A percentile compares a stretch with the other conserved stretches of the same genome.
Evolutionary conservation across 2,888 invertebrate species (phyloP).

Genomic region (Drosophila paramelanica): DNA sequence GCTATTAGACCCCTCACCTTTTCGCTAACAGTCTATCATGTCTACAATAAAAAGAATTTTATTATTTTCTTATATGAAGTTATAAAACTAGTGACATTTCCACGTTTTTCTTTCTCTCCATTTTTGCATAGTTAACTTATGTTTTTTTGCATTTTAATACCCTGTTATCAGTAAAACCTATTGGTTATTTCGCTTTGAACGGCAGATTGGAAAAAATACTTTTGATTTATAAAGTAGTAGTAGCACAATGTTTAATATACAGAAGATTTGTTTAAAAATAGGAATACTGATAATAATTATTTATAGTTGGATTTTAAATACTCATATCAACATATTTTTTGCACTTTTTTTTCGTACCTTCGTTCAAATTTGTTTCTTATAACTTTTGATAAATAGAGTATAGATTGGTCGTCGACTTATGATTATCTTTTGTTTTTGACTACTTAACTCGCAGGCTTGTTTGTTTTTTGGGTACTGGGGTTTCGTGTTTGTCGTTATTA

Average conservation of each 20-base stretch:
- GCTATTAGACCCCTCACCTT: slow-evolving; percentile 44
- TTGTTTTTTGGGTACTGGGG: slow-evolving; percentile 25
- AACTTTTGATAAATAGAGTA: neutral
- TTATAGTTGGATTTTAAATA: no score
- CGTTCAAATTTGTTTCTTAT: no score
- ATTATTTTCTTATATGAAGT: slow-evolving; percentile 68
- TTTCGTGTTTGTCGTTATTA: slow-evolving; percentile 78
- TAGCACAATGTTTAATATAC: no score
- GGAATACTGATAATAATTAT: no score
- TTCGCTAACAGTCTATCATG: slow-evolving; percentile 66
- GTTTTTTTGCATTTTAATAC: slow-evolving; percentile 30
- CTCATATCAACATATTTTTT: no score
- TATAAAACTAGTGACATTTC: slow-evolving; percentile 54
- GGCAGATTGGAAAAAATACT: no score
- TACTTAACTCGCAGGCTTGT: slow-evolving; percentile 63
- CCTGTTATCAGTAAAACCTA: neutral
- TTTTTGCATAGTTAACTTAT: slow-evolving; percentile 6
- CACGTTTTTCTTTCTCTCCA: slow-evolving; percentile 2
- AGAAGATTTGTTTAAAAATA: no score
- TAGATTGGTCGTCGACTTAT: neutral
- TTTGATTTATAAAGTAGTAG: no score
- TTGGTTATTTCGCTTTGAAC: neutral
- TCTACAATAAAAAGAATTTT: slow-evolving; percentile 76
- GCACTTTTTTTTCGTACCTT: neutral
- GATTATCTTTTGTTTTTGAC: slow-evolving; percentile 34